These are phyloP conservation scores for Phylloscopus whistleri DNA, from an alignment of 2,113 vertebrate species.

Conservation along the genomic window DNA sequence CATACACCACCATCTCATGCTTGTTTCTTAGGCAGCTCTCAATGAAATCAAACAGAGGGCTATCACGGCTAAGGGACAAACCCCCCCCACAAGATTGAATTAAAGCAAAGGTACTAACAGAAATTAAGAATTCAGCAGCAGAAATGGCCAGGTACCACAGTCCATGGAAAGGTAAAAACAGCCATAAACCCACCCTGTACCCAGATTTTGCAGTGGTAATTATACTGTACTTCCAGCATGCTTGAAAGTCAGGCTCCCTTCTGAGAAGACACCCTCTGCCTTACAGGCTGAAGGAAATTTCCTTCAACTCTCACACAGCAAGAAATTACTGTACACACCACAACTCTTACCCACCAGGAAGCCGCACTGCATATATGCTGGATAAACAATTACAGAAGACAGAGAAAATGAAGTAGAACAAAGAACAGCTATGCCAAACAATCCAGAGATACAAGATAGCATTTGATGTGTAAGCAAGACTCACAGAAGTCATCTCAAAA, in stretches of 20 bases:
- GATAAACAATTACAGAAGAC: background rate
- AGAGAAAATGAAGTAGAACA: background rate
- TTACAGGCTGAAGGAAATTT: background rate
- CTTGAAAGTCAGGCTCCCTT: background rate
- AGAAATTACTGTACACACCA: background rate
- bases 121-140: background rate
- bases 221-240: background rate
- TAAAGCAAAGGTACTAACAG: background rate
- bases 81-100: background rate
- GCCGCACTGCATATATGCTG: background rate
- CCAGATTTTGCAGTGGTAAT: background rate
- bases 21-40: constrained; percentile 83
- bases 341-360: background rate
- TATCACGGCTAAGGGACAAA: constrained; percentile 69
- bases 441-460: background rate
- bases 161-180: background rate
- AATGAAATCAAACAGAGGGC: constrained; percentile 81
- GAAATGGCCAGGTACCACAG: background rate
- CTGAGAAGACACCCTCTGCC: background rate
- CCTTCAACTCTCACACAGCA: background rate
- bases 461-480: background rate
- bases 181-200: background rate
- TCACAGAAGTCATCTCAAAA: background rate
- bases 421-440: background rate
- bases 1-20: constrained; percentile 83